Evolutionary conservation across 2,888 invertebrate species (phyloP).

Genomic region (Cheilosia soror): DNA sequence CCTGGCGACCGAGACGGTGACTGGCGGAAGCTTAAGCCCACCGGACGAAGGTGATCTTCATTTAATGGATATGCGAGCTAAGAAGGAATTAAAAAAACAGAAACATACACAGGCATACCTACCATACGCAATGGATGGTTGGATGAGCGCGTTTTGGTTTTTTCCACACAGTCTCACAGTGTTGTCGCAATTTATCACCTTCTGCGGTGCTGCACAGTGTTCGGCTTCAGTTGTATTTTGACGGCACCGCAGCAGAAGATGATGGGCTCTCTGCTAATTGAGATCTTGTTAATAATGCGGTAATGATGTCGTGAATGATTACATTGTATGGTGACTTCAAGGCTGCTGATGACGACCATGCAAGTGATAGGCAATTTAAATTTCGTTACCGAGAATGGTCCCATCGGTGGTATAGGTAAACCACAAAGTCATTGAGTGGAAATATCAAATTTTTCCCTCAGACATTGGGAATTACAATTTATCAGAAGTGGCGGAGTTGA

Average conservation of each 20-base stretch:
- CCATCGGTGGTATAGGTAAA: slow-evolving; percentile 33
- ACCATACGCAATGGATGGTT: neutral
- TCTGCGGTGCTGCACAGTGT: slow-evolving; percentile 56
- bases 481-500: slow-evolving; percentile 9
- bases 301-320: slow-evolving; percentile 75
- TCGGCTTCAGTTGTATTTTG: slow-evolving; percentile 43
- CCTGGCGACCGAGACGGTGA: neutral
- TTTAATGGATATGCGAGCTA: slow-evolving; percentile 29
- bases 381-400: neutral
- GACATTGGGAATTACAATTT: neutral
- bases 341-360: slow-evolving; percentile 48
- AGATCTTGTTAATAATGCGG: slow-evolving; percentile 76
- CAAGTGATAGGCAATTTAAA: slow-evolving; percentile 11
- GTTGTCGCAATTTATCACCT: slow-evolving; percentile 77
- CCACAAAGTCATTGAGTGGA: slow-evolving; percentile 66
- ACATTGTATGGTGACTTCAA: slow-evolving; percentile 67
- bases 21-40: slow-evolving; percentile 56
- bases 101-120: neutral
- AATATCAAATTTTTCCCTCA: slow-evolving; percentile 59
- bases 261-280: slow-evolving; percentile 76
- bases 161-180: slow-evolving; percentile 27
- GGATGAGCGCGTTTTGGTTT: slow-evolving; percentile 35
- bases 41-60: slow-evolving; percentile 76
- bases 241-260: slow-evolving; percentile 74
- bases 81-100: too few relatives aligned